Conservation (phyloP, 2,113 vertebrate species). For the Xiphophorus hellerii region DNA sequence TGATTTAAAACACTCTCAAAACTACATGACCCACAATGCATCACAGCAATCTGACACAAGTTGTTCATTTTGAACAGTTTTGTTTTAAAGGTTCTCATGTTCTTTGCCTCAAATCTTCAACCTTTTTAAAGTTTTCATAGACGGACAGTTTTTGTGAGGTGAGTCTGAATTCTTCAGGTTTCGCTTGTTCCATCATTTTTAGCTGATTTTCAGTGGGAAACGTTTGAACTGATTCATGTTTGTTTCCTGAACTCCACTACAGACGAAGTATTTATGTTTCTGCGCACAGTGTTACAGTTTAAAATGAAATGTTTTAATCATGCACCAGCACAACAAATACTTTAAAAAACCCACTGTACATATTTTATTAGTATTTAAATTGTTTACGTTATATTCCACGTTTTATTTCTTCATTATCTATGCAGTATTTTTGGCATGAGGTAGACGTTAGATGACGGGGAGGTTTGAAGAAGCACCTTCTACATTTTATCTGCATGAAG, state of each 20-base stretch:
- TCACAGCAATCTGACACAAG: too few relatives aligned
- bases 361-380: slow-evolving; percentile 57
- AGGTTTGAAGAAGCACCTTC: slow-evolving; percentile 42
- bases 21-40: too few relatives aligned
- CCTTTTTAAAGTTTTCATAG: not conserved
- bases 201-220: not conserved
- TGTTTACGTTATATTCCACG: slow-evolving; percentile 2
- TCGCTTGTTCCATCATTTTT: too few relatives aligned
- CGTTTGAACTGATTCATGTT: not conserved
- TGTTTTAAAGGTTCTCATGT: not conserved
- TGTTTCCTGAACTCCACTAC: slow-evolving; percentile 16
- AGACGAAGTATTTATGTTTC: slow-evolving; percentile 62
- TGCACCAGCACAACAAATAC: slow-evolving; percentile 48
- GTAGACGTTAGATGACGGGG: slow-evolving; percentile 37
- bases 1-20: too few relatives aligned
- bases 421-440: slow-evolving; percentile 64
- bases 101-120: not conserved
- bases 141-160: not conserved
- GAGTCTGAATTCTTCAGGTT: too few relatives aligned
- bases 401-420: slow-evolving; percentile 35
- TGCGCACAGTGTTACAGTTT: slow-evolving; percentile 47
- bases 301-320: slow-evolving; percentile 29
- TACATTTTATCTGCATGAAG: slow-evolving; percentile 8
- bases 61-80: too few relatives aligned
- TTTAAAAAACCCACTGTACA: slow-evolving; percentile 59